Evolutionary conservation across 2,888 invertebrate species (phyloP), one percentile per base, ranked within the genome.

Genomic region (Hofmannophila pseudospretella): DNA sequence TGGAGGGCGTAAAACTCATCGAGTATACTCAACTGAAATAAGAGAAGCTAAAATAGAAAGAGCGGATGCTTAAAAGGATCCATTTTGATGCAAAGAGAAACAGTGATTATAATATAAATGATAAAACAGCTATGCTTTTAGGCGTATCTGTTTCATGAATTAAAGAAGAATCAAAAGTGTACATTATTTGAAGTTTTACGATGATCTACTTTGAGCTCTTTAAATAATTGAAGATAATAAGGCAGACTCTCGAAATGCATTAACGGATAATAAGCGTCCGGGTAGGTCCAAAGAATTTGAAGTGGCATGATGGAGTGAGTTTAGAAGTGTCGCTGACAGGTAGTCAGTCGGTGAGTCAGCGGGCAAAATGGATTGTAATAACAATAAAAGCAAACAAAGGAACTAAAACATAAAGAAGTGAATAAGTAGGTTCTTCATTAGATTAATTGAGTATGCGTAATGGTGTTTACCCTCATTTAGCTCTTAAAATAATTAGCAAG

Each of bases 221-320:
- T 59, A 61, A 52, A 51, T 65, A 61, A 69, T 67, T 68, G 58
- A 63, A 70, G 66, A 68, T 60, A 65, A 59, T 47, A 51, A 54
- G 48, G 52, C 46, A 55, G 54, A 51, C 67, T 68, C 71, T 78
- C 61, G 66, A 74, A 69, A 61, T 72, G 71, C 74, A 74, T 76
- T 79, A 78, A 65, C 55, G 65, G 69, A 66, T 78, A 79, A 79
- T 75, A 72, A 80, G 70, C 64, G 69, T 61, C 11, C 27, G 41
- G 41, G 41, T 37, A 16, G 41, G 37, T 40, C 63, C 56, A 51
- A 61, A 62, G 68, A 72, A 72, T 72, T 65, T 68, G 63, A 67
- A 67, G 69, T 67, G 78, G 68, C 73, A 67, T 77, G 76, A 80
- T 76, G 65, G 64, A 81, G 75, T 70, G 71, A 64, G 62, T 61